Evolutionary conservation across 1,140 invertebrate genomes (phyloP).

Genomic region (Dendrolimus kikuchii): DNA sequence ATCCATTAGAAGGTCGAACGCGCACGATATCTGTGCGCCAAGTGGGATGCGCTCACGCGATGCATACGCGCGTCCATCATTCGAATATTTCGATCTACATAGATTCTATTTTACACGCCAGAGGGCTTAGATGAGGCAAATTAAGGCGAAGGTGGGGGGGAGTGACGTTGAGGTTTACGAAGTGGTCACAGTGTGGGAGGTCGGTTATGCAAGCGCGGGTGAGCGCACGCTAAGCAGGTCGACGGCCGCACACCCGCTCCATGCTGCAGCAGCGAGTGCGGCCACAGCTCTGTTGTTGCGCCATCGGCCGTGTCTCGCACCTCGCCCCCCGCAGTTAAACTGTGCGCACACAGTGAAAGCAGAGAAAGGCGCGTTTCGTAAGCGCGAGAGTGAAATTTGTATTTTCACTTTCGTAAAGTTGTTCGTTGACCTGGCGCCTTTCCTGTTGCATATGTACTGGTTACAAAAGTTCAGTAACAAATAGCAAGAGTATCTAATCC

Average conservation of each 20-base stretch:
- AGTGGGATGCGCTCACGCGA: slow-evolving; percentile 37
- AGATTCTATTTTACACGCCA: slow-evolving; percentile 54
- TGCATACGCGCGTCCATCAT: slow-evolving; percentile 27
- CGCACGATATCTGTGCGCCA: slow-evolving; percentile 38
- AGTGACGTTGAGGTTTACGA: slow-evolving; percentile 28
- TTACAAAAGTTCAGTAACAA: too few relatives aligned
- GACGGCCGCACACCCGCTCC: slow-evolving; percentile 47
- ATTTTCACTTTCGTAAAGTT: slow-evolving; percentile 66
- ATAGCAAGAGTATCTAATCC: too few relatives aligned
- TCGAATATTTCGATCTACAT: slow-evolving; percentile 4
- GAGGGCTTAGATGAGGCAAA: too few relatives aligned
- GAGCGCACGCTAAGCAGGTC: slow-evolving; percentile 66
- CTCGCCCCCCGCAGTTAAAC: slow-evolving; percentile 5
- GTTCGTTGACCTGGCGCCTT: slow-evolving; percentile 39
- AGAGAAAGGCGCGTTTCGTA: slow-evolving; percentile 70
- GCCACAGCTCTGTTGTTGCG: slow-evolving; percentile 46
- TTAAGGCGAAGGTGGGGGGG: slow-evolving; percentile 15
- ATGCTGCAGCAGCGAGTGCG: slow-evolving; percentile 12
- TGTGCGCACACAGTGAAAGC: slow-evolving; percentile 55
- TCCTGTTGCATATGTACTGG: neutral
- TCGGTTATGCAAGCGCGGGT: slow-evolving; percentile 71
- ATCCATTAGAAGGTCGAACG: slow-evolving; percentile 49
- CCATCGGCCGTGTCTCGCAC: slow-evolving; percentile 21
- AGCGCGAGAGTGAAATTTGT: slow-evolving; percentile 68
- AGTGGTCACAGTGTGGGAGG: slow-evolving; percentile 44